A percentile compares a stretch with the other conserved stretches of the same genome.
phyloP scores from a whole-genome alignment of 2,113 vertebrate species.

The Hymenochirus boettgeri region DNA sequence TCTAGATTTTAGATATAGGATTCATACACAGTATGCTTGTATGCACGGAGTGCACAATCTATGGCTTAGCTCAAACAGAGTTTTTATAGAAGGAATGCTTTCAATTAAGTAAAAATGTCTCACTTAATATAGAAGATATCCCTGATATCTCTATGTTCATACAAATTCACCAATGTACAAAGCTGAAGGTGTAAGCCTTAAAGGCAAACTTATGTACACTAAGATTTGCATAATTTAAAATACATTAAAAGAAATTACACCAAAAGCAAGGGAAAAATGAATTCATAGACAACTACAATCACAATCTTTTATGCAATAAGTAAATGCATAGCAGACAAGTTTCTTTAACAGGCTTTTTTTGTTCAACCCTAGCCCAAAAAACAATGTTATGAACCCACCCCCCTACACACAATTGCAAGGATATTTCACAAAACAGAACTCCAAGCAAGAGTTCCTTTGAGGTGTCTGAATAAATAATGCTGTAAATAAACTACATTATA shows the following conservation, averaged over 20 bases:
- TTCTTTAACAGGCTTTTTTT: conserved; percentile 21
- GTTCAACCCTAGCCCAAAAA: background rate
- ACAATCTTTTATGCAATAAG: conserved; percentile 43
- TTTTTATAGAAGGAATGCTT: conserved; percentile 29
- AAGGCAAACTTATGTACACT: conserved; percentile 25
- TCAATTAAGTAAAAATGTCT: conserved; percentile 18
- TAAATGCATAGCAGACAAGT: conserved; percentile 40
- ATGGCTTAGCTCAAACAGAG: conserved; percentile 36
- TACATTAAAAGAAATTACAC: conserved; percentile 28
- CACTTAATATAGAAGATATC: conserved; percentile 38
- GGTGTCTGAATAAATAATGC: conserved; percentile 73
- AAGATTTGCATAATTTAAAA: conserved; percentile 35
- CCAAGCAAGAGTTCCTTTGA: conserved; percentile 56
- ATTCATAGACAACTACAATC: conserved; percentile 37
- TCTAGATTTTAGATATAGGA: conserved; percentile 8
- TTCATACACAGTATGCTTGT: conserved; percentile 34
- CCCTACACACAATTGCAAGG: conserved; percentile 18
- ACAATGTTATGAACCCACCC: conserved; percentile 3
- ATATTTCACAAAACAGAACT: conserved; percentile 44
- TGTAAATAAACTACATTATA: conserved; percentile 72
- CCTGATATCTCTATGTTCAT: conserved; percentile 24
- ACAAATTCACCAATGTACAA: conserved; percentile 36
- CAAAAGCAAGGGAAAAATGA: conserved; percentile 26
- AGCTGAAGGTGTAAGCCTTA: conserved; percentile 23
- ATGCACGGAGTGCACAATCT: conserved; percentile 30